Evolutionary conservation across 2,113 vertebrate species (phyloP).

Genomic region (Nerophis lumbriciformis): DNA sequence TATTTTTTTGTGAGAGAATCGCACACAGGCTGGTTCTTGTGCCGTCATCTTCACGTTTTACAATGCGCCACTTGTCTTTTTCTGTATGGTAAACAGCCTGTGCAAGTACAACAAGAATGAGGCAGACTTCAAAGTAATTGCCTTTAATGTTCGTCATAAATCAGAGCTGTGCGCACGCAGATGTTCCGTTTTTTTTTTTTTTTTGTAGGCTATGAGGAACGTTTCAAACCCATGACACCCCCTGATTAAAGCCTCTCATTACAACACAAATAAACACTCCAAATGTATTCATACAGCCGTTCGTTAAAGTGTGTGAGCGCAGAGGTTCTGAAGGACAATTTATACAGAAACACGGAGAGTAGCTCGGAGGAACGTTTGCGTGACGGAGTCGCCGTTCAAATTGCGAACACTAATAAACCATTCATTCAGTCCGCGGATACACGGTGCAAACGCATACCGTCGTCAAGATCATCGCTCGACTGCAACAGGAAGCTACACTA

Average conservation of each 20-base stretch:
- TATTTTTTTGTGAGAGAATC: conserved; percentile 9
- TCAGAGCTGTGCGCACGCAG: conserved; percentile 33
- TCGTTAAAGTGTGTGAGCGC: conserved; percentile 47
- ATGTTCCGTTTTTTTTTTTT: background rate
- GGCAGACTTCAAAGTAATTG: conserved; percentile 62
- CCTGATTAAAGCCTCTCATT: conserved; percentile 68
- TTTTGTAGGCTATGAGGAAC: conserved; percentile 36
- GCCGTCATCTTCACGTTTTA: conserved; percentile 23
- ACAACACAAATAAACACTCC: conserved; percentile 63
- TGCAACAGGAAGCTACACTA: too few species aligned
- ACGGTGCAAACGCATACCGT: too few species aligned
- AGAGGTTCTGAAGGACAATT: conserved; percentile 46
- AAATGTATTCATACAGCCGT: conserved; percentile 43
- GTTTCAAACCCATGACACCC: conserved; percentile 51
- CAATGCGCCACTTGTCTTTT: conserved; percentile 38
- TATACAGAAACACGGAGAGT: conserved; percentile 15
- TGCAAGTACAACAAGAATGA: conserved; percentile 43
- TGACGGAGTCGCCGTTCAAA: background rate
- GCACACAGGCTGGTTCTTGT: conserved; percentile 11
- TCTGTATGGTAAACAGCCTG: conserved; percentile 61
- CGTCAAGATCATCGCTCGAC: too few species aligned
- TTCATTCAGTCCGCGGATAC: background rate
- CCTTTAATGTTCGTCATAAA: conserved; percentile 73
- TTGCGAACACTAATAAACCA: background rate
- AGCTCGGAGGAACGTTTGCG: conserved; percentile 20